Evolutionary conservation across 2,888 invertebrate species (phyloP), one percentile per base, ranked within the genome.

Genomic region (Orthosia cruda): DNA sequence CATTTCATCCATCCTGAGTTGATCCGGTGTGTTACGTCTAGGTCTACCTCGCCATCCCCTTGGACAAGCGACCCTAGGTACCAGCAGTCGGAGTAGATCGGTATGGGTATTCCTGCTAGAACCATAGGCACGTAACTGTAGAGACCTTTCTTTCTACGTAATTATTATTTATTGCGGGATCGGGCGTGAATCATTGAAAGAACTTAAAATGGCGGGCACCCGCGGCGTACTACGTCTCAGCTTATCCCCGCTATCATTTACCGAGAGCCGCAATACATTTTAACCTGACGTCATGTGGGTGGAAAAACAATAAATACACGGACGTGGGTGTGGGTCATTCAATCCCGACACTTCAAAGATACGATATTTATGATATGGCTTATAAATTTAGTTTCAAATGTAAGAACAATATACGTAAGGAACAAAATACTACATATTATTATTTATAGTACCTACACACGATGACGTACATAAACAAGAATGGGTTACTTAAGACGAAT

Each of bases 161-260:
- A 89, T 81, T 59, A 71, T 88, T 88, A 87, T 90, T 88, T 88
- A 88, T 83, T 69, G 87, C 18, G 50, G 67, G 74, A 68, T 76
- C 55, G 63, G 69, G 67, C 50, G 73, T 76, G 78, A 83, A 78
- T 80, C 64, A 83, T 82, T 78, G 81, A 68, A 68, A 74, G 72
- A 80, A 69, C 75, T 85, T 76, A 61, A 77, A 65, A 79, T 79
- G 71, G 62, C 71, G 74, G 72, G 62, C 84, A 81, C 90, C 90
- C 84, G 91, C 80, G 87, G 91, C 88, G 91, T 66, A 80, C 82
- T 88, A 81, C 86, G 74, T 81, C 77, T 66, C 66, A 79, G 88
- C 90, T 93, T 91, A 93, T 91, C 91, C 88, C 80, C 32, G 80
- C 89, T 83, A 91, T 91, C 87, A 92, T 88, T 93, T 90, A 92